Evolutionary conservation across 2,797 vertebrate species (phyloP), one percentile per base, ranked within the genome.

Genomic region (Phoebastria nigripes): DNA sequence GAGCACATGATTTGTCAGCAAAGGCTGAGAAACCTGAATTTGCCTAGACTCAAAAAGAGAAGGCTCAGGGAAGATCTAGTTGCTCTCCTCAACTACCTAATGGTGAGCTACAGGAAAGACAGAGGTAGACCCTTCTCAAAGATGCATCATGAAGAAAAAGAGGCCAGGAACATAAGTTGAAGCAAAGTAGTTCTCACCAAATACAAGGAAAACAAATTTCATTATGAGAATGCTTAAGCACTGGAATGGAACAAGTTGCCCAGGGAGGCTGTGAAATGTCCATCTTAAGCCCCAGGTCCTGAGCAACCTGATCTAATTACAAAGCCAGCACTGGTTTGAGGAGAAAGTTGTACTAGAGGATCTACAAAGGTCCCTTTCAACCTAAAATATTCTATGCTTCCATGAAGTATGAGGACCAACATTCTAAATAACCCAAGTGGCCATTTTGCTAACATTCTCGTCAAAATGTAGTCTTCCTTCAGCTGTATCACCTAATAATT

Each of bases 111-210:
- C 16, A 71, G 41, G 46, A 44, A 33, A 56, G 9, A 16, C 5
- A 2, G 1, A 51, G 12, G 3, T 20, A 87, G 20, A 47, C 1
- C 9, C 20, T 74, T 79, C 2, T 0, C 31, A 85, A n/a, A 79
- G 21, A 47, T 16, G 14, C 1, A 12, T 47, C 35, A 51, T 59
- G 24, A 67, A 72, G 24, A 33, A 80, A 54, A 92, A 51, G 39
- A 66, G 6, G 16, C 1, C 5, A 28, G 25, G 9, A 67, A 15
- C 7, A 13, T 42, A 55, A 52, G 1, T 1, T 56, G 39, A 66
- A 93, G 25, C 14, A 88, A 82, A 82, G 11, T 17, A 24, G 4
- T 73, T 65, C 7, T 52, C 10, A 47, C 20, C 29, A 82, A 69
- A 80, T 44, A 52, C 8, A 44, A 29, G 19, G 21, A 72, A 85